Conservation (phyloP, 2,113 vertebrate genomes). For the Passer domesticus region DNA sequence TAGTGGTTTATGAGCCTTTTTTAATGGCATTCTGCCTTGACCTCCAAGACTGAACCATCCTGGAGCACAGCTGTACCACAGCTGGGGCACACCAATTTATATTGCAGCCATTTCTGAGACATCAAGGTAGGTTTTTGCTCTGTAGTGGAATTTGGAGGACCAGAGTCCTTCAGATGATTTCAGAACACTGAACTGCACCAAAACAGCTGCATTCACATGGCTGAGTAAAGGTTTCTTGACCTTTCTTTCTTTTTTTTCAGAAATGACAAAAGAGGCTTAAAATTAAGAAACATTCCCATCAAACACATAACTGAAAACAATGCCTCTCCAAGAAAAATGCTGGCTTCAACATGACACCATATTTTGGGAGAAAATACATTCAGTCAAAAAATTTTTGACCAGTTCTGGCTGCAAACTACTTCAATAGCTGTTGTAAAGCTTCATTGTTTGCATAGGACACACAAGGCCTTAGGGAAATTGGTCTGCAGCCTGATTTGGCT, state of each 20-base stretch:
- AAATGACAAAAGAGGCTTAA: constrained; percentile 3
- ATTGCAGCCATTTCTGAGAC: not conserved
- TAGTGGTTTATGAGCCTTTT: not conserved
- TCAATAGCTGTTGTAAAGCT: constrained; percentile 52
- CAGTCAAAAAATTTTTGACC: not conserved
- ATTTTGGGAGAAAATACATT: constrained; percentile 23
- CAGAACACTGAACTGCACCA: not conserved
- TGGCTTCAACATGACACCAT: not conserved
- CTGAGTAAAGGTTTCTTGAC: not conserved
- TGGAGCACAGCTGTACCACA: not conserved
- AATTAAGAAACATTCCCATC: not conserved
- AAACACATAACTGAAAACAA: constrained; percentile 34
- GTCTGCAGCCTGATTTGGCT: constrained; percentile 44
- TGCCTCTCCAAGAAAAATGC: constrained; percentile 24
- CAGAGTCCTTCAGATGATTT: not conserved
- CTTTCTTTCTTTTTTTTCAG: not conserved
- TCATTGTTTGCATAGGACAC: constrained; percentile 56
- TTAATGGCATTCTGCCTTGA: not conserved
- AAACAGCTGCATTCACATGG: not conserved
- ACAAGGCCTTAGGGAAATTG: constrained; percentile 37
- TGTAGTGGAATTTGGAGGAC: not conserved
- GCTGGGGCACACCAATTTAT: not conserved
- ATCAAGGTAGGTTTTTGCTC: not conserved
- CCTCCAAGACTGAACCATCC: not conserved
- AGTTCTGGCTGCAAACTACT: constrained; percentile 27